These are phyloP conservation scores for Cenopis cana DNA, from an alignment of 2,888 invertebrate species.

Conservation along the genomic window DNA sequence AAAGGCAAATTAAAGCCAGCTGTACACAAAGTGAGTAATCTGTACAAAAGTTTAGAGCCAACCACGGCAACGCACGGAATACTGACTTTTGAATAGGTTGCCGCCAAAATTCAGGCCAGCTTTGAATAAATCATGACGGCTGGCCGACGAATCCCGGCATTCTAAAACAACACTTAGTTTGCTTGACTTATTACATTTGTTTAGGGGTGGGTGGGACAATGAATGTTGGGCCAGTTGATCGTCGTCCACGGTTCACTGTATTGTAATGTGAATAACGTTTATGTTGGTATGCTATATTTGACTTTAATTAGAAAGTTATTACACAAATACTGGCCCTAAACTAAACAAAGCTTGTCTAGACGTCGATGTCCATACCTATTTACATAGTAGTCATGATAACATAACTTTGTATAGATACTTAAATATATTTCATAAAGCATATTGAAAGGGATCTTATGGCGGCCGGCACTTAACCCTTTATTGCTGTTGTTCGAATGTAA, in stretches of 20 bases:
- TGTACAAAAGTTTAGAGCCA: constrained; percentile 23
- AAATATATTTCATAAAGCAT: too few relatives aligned
- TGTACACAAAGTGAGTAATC: constrained; percentile 21
- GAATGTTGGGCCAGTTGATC: constrained; percentile 15
- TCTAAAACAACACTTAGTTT: constrained; percentile 37
- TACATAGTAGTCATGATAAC: too few relatives aligned
- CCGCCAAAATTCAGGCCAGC: constrained; percentile 35
- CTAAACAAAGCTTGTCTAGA: too few relatives aligned
- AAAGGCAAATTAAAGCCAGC: constrained; percentile 12
- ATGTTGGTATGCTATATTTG: background rate
- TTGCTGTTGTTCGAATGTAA: too few relatives aligned
- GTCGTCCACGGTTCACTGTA: constrained; percentile 16
- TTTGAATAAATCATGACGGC: constrained; percentile 44
- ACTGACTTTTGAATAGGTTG: constrained; percentile 39
- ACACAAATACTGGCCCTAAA: too few relatives aligned
- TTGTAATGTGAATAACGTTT: constrained; percentile 11
- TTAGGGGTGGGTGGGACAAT: constrained; percentile 15
- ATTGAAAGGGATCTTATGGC: too few relatives aligned
- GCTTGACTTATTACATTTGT: constrained; percentile 43
- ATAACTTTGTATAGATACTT: too few relatives aligned
- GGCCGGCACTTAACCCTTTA: too few relatives aligned
- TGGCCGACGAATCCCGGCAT: constrained; percentile 33
- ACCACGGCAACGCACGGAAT: constrained; percentile 19
- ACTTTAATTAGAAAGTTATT: background rate
- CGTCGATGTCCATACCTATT: too few relatives aligned